Conservation (phyloP, 2,797 vertebrate genomes). For the Amblyraja radiata region DNA sequence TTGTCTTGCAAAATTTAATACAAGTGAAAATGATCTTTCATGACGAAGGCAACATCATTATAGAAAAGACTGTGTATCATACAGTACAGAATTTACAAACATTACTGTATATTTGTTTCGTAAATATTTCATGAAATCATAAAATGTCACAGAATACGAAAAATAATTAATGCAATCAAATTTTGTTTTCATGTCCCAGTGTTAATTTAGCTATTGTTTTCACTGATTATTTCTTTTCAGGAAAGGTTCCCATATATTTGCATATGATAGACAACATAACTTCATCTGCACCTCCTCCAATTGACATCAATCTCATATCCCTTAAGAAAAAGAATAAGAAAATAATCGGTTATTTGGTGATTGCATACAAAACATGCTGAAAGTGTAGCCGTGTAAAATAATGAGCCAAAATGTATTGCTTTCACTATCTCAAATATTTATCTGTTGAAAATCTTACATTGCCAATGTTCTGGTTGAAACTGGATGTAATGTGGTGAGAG, state of each 20-base stretch:
- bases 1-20: background rate
- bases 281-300: slow-evolving; percentile 76
- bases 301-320: slow-evolving; percentile 69
- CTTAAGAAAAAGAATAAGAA: slow-evolving; percentile 50
- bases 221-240: slow-evolving; percentile 48
- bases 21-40: background rate
- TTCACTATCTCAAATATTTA: too few relatives aligned
- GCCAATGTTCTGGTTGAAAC: too few relatives aligned
- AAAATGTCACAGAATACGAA: background rate
- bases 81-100: background rate
- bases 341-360: background rate
- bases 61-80: background rate
- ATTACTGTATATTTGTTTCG: background rate
- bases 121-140: background rate
- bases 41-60: background rate
- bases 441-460: too few relatives aligned
- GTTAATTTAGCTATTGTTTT: background rate
- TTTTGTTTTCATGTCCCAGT: background rate
- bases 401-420: too few relatives aligned
- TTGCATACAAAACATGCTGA: background rate
- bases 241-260: slow-evolving; percentile 73
- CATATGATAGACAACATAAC: slow-evolving; percentile 77
- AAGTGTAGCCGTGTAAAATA: too few relatives aligned
- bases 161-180: background rate
- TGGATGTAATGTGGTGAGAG: too few relatives aligned